These are phyloP conservation scores for Myripristis jacobus DNA, from an alignment of 2,797 vertebrate species.

Conservation along the genomic window DNA sequence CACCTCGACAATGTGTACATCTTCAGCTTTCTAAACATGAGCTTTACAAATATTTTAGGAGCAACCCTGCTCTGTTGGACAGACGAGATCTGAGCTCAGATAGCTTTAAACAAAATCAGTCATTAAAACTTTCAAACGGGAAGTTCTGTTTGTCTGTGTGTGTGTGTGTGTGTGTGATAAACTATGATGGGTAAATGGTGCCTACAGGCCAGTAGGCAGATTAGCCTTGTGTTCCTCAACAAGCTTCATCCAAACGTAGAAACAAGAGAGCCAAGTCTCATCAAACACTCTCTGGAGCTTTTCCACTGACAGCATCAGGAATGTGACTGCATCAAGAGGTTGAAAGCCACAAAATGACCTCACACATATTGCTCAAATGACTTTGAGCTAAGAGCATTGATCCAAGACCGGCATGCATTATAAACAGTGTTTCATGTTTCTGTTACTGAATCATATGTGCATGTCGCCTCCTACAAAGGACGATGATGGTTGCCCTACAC, in stretches of 20 bases:
- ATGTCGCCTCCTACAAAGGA: constrained; percentile 10
- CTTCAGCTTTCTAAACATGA: no score
- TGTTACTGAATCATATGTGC: not conserved
- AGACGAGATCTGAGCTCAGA: constrained; percentile 11
- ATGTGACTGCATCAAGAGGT: no score
- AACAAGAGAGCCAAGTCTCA: not conserved
- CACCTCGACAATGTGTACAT: no score
- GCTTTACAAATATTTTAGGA: constrained; percentile 18
- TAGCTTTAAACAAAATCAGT: not conserved
- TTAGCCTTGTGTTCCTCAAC: constrained; percentile 1
- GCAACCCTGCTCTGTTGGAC: constrained; percentile 1
- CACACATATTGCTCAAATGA: no score
- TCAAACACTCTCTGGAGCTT: not conserved
- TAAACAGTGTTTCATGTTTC: no score
- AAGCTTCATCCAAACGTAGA: not conserved
- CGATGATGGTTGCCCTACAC: constrained; percentile 11
- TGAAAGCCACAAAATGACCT: no score
- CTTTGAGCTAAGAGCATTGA: no score
- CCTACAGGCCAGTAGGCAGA: not conserved
- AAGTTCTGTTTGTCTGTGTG: constrained; percentile 26
- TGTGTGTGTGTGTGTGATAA: constrained; percentile 34
- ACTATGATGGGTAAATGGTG: not conserved
- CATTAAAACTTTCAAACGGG: constrained; percentile 18
- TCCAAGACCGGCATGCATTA: no score
- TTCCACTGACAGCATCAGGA: not conserved